Evolutionary conservation across 1,140 invertebrate genomes (phyloP), one percentile per base, ranked within the genome.

Genomic region (Trichogramma pretiosum): DNA sequence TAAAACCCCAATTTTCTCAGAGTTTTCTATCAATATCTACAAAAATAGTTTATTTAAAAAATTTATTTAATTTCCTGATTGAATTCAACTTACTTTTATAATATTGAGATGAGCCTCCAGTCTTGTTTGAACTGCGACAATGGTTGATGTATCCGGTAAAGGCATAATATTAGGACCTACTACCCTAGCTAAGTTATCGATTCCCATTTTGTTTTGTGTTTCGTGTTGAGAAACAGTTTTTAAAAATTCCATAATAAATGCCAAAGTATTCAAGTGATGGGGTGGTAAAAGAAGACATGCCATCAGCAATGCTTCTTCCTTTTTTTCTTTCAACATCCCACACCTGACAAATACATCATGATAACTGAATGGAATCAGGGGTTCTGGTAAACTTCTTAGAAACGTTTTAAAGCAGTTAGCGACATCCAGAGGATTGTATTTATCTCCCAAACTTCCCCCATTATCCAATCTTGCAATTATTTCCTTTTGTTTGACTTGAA

Each of bases 91-190:
- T 62, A 80, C 77, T 69, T 78, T 74, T 10, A 81, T 62, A 57
- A 82, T 69, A 62, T 72, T 69, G 10, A 82, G 74, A 65, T 83
- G 81, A 48, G 78, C 75, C 45, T 78, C 76, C 47, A 83, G 63
- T 55, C 80, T 72, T 32, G 74, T 71, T 36, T 79, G 73, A 28
- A 77, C 72, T 3, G 74, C 75, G 50, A 78, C 65, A 59, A 78
- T 74, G 42, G 78, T 73, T n/a, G n/a, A n/a, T 18, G 64, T 73
- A 63, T 74, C 74, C 63, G 72, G 67, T 8, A 84, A 60, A n/a
- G 85, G 85, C 80, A 92, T 86, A 35, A 93, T 72, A 62, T 85
- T 88, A 11, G 89, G 88, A 3, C 85, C 81, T 61, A 91, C 67
- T 13, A 90, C 81, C 54, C 88, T 83, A 1, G 88, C 82, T 30